Base-by-base conservation (phyloP, 1,140 invertebrate genomes). In the Wasmannia auropunctata region DNA sequence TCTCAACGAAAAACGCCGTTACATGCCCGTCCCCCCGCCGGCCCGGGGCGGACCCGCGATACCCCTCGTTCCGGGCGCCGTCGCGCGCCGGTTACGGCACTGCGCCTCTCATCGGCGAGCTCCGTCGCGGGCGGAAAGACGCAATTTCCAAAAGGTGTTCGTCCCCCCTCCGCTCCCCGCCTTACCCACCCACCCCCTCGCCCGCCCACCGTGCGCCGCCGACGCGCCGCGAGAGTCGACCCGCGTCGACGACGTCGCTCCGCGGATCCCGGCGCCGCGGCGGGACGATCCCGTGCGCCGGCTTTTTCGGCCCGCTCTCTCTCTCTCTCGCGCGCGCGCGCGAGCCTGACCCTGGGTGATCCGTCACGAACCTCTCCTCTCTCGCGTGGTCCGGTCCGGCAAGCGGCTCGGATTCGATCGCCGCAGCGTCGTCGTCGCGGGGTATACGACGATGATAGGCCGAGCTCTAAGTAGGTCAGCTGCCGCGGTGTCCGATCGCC, bases 391-490 rank as follows among this genome's bases (percentile, higher is more conserved):
- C 58, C n/a, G n/a, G n/a, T n/a, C n/a, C n/a, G n/a, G n/a, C n/a
- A n/a, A 46, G 74, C 81, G 60, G 62, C 40, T 81, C 87, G 81
- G n/a, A 83, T 88, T 80, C 83, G 87, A n/a, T 81, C 85, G 80
- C 85, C 86, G 87, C 70, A n/a, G n/a, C n/a, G n/a, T n/a, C n/a
- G n/a, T n/a, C n/a, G 86, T 65, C 63, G 34, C 4, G 63, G 77
- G 79, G 84, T 79, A n/a, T n/a, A 90, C 88, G 28, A 63, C 75
- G 80, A 91, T 72, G 70, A 83, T 89, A 72, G 65, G 49, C 51
- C 22, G 28, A 46, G 85, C 65, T 89, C 81, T 88, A 92, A 92
- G 91, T 92, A 92, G 91, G 91, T 92, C 91, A 92, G 85, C 70
- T 91, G 91, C 91, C 91, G 86, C 90, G 87, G 87, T 88, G 91